Evolutionary conservation across 1,140 invertebrate genomes (phyloP).

Genomic region (Drosophila orosa): DNA sequence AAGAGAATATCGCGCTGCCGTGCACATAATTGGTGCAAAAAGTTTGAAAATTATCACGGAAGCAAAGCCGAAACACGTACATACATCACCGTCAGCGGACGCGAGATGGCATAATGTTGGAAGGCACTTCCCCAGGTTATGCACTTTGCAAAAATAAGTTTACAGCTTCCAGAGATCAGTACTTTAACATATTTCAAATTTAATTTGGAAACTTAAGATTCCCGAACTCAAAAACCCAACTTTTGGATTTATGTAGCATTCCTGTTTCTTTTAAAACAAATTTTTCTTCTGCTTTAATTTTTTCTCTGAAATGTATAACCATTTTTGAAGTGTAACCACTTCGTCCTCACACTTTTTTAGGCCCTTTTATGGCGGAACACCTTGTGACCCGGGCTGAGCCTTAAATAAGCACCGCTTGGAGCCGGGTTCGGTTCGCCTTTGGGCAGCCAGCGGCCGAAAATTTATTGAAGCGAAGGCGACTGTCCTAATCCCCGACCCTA

Average conservation of each 20-base stretch:
- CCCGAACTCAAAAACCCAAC: no score
- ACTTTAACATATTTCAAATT: no score
- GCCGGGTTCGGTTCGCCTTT: conserved; percentile 40
- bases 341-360: conserved; percentile 9
- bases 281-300: neutral
- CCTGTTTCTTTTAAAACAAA: neutral
- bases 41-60: conserved; percentile 82
- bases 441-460: conserved; percentile 43
- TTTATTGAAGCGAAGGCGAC: conserved; percentile 71
- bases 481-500: conserved; percentile 77
- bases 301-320: neutral
- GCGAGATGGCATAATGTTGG: conserved; percentile 71
- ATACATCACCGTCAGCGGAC: conserved; percentile 73
- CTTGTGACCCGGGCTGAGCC: conserved; percentile 46
- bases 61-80: conserved; percentile 79
- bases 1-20: conserved; percentile 70
- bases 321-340: neutral
- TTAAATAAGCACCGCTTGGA: conserved; percentile 35
- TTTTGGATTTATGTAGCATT: no score
- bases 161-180: neutral
- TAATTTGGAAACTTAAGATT: neutral
- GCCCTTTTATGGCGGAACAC: conserved; percentile 43
- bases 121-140: conserved; percentile 19
- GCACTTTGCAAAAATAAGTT: conserved; percentile 6
- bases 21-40: conserved; percentile 82